Evolutionary conservation across 1,140 invertebrate species (phyloP), one percentile per base, ranked within the genome.

Genomic region (Micrasema minimum): DNA sequence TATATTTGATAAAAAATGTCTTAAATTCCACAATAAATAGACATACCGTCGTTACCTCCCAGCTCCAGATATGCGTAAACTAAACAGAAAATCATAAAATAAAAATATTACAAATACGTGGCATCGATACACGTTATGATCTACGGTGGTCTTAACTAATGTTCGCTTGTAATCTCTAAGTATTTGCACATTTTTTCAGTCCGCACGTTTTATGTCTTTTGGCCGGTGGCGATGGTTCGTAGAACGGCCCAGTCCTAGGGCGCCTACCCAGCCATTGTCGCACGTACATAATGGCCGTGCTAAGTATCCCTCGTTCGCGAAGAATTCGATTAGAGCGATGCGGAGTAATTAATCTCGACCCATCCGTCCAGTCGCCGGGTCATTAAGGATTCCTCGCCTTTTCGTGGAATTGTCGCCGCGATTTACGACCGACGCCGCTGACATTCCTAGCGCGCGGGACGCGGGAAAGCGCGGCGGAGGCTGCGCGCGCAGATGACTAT

Each of bases 301-400:
- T 35, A 35, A 66, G 62, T 50, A 66, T 66, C 31, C 10, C 59
- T 46, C 59, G 57, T 64, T 45, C 43, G 12, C 48, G 35, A 37
- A 41, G 66, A 66, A 62, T 68, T 61, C 71, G 66, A 69, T 72
- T 68, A 66, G 67, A 66, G 35, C 43, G 59, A 53, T 35, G 20
- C 10, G n/a, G 31, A 41, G 72, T 61, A 69, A 73, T 73, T 73
- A 69, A 73, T 73, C 67, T 69, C 48, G 43, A 37, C 31, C 61
- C 62, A 62, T 62, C 65, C 14, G 41, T 41, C 43, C 20, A 50
- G 46, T 66, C 46, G 31, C 62, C 38, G 22, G 41, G 71, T 71
- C 64, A 66, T 71, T 71, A 71, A 66, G 62, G 62, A 71, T 71
- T 66, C 69, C 69, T 35, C 22, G 26, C 53, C 68, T 59, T 59